These are phyloP conservation scores for Hippocampus abdominalis DNA, from an alignment of 2,113 vertebrate genomes.

Conservation along the genomic window DNA sequence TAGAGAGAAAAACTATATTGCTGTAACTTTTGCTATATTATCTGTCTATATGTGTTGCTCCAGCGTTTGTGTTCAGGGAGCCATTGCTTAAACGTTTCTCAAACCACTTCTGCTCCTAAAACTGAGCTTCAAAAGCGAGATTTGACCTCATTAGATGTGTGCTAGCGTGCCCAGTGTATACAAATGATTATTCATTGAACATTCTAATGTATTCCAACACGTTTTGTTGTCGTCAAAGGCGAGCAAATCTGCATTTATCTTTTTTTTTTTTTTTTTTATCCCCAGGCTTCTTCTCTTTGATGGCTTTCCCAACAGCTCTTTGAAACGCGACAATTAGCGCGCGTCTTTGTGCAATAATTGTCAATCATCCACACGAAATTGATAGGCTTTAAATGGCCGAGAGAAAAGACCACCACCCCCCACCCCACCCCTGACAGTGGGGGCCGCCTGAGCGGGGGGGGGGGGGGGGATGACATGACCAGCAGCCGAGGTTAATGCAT, in stretches of 20 bases:
- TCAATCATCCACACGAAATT: conserved; percentile 71
- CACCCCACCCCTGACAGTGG: conserved; percentile 55
- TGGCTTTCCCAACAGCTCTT: conserved; percentile 59
- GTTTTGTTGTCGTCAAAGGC: conserved; percentile 5
- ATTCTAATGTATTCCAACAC: not conserved
- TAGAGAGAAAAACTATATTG: too few relatives aligned
- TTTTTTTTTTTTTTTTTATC: not conserved
- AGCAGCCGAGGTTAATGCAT: conserved; percentile 69
- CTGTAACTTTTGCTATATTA: too few relatives aligned
- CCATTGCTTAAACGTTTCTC: too few relatives aligned
- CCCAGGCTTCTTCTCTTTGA: conserved; percentile 40
- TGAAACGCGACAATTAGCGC: conserved; percentile 63
- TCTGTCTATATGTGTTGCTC: too few relatives aligned
- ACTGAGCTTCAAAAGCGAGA: too few relatives aligned
- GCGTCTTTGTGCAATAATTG: conserved; percentile 72
- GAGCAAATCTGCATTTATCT: conserved; percentile 5
- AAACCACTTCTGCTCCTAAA: too few relatives aligned
- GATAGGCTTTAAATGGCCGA: conserved; percentile 69
- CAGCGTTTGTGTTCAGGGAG: not conserved
- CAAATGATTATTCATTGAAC: conserved; percentile 3
- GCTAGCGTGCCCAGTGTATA: not conserved
- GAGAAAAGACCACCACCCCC: conserved; percentile 47
- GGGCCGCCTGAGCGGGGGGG: conserved; percentile 54
- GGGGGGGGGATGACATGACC: conserved; percentile 67
- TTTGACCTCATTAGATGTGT: not conserved